phyloP scores from a whole-genome alignment of 2,113 vertebrate genomes.

The Junco hyemalis region DNA sequence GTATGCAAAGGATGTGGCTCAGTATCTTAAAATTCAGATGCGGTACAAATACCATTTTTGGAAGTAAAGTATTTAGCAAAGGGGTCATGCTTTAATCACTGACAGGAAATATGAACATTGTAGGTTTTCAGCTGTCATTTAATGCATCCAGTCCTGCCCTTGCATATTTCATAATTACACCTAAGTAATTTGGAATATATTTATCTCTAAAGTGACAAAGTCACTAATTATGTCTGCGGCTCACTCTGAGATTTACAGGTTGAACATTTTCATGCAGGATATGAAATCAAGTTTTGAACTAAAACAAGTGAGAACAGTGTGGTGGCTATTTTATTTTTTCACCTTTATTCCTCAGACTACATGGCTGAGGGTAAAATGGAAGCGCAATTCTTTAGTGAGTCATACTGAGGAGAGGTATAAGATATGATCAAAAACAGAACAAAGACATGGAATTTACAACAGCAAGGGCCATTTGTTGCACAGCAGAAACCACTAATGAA shows the following conservation, averaged over 20 bases:
- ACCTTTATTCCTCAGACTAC: conserved; percentile 48
- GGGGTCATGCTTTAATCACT: conserved; percentile 43
- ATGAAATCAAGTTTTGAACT: conserved; percentile 41
- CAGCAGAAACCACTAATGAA: conserved; percentile 38
- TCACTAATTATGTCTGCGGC: conserved; percentile 43
- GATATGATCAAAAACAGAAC: conserved; percentile 35
- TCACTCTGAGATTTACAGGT: conserved; percentile 44
- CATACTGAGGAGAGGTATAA: neutral
- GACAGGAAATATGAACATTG: conserved; percentile 25
- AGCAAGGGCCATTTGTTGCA: neutral
- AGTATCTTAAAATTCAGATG: neutral
- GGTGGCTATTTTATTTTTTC: conserved; percentile 59
- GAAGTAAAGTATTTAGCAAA: neutral
- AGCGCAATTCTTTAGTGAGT: conserved; percentile 18
- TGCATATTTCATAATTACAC: conserved; percentile 61
- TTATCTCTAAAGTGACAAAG: conserved; percentile 59
- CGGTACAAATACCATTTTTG: neutral
- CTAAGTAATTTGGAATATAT: conserved; percentile 59
- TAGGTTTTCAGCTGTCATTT: conserved; percentile 53
- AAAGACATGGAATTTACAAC: conserved; percentile 25
- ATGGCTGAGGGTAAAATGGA: conserved; percentile 38
- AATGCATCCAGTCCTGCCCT: conserved; percentile 40
- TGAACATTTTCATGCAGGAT: conserved; percentile 49
- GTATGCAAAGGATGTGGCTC: neutral
- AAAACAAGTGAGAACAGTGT: conserved; percentile 27